Percentiles rank a stretch among this genome's conserved stretches.
These are phyloP conservation scores for Molorchus minor DNA, from an alignment of 2,888 invertebrate genomes.

Conservation along the genomic window DNA sequence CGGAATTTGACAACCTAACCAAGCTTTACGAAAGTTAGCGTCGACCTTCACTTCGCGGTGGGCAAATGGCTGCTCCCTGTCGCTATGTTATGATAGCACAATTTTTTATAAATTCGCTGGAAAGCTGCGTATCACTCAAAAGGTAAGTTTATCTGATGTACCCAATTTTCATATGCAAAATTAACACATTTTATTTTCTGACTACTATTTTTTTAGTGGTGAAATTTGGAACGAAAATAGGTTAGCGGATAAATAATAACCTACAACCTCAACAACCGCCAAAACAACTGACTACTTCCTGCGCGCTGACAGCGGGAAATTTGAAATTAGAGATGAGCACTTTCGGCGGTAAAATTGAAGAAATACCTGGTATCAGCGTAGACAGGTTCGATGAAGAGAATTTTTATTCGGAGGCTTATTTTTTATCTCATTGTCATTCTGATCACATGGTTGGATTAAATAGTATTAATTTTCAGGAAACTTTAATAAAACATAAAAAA, in stretches of 20 bases:
- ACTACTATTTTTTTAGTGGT: constrained; percentile 30
- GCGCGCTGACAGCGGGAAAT: constrained; percentile 40
- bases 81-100: constrained; percentile 29
- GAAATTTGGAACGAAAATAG: constrained; percentile 52
- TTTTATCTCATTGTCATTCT: constrained; percentile 73
- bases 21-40: constrained; percentile 59
- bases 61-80: constrained; percentile 56
- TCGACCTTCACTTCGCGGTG: constrained; percentile 57
- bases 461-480: constrained; percentile 52
- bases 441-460: constrained; percentile 71
- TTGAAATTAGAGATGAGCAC: constrained; percentile 65
- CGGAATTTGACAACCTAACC: constrained; percentile 62
- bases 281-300: constrained; percentile 51
- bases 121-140: constrained; percentile 1
- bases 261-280: constrained; percentile 56
- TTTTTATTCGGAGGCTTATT: constrained; percentile 65
- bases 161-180: constrained; percentile 4
- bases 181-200: constrained; percentile 13
- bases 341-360: constrained; percentile 68
- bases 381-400: constrained; percentile 68
- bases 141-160: constrained; percentile 26
- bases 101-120: background rate
- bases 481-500: constrained; percentile 44
- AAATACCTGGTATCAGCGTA: constrained; percentile 70
- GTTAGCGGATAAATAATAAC: constrained; percentile 61